These are phyloP conservation scores for Trilocha varians DNA, from an alignment of 2,888 invertebrate genomes.

Conservation along the genomic window DNA sequence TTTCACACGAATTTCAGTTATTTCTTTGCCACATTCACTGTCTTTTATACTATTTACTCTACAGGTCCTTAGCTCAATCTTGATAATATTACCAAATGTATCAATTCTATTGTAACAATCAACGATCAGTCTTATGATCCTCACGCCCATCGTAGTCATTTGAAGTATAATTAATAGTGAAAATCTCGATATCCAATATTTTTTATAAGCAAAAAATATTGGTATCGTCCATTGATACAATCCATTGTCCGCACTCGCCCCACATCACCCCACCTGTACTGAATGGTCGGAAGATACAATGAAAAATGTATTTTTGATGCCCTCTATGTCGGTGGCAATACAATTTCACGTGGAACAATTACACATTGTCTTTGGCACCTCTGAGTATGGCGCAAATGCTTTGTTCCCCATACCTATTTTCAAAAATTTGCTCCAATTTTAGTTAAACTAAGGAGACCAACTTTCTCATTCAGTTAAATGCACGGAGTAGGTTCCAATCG, in stretches of 20 bases:
- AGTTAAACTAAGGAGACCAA: constrained; percentile 4
- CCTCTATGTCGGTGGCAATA: constrained; percentile 68
- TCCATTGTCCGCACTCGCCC: constrained; percentile 64
- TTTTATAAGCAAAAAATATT: constrained; percentile 50
- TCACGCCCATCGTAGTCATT: constrained; percentile 31
- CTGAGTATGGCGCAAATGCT: constrained; percentile 32
- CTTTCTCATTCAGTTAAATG: constrained; percentile 20
- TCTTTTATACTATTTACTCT: no score
- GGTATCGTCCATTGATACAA: constrained; percentile 63
- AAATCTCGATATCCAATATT: constrained; percentile 38
- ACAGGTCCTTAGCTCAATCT: no score
- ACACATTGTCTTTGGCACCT: constrained; percentile 73
- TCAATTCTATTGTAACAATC: no score
- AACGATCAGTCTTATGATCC: no score
- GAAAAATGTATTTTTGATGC: constrained; percentile 60
- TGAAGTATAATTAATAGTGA: constrained; percentile 52
- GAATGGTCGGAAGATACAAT: constrained; percentile 61
- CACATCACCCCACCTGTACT: constrained; percentile 62
- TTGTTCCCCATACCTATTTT: not conserved
- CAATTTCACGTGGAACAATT: constrained; percentile 71
- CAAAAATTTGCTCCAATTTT: not conserved
- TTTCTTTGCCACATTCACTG: no score
- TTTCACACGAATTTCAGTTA: no score
- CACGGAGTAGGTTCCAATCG: constrained; percentile 7
- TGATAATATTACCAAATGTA: no score